Conservation (phyloP, 1,140 invertebrate genomes). For the Drosophila saltans region DNA sequence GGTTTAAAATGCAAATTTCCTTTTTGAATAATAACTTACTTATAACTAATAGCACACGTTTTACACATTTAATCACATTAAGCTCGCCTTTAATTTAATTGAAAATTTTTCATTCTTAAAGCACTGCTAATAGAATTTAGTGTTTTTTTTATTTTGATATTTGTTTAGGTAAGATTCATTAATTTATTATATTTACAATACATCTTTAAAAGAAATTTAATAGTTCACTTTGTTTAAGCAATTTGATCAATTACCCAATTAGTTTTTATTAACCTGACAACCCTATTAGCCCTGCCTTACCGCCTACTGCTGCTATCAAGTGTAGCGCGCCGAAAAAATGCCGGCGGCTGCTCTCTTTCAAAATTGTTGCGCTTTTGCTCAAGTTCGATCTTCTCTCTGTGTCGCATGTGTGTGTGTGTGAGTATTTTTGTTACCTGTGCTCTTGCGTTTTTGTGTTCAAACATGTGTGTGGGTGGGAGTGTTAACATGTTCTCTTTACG, state of each 20-base stretch:
- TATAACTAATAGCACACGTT: no score
- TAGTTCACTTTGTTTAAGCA: no score
- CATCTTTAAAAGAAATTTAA: no score
- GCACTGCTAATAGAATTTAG: no score
- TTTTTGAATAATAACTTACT: no score
- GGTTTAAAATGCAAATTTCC: not conserved
- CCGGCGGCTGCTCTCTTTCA: slow-evolving; percentile 23
- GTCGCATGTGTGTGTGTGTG: no score
- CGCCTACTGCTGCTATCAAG: slow-evolving; percentile 12
- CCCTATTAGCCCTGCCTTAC: not conserved
- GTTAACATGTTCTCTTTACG: not conserved
- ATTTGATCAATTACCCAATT: slow-evolving; percentile 1
- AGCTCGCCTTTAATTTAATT: no score
- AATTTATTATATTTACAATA: no score
- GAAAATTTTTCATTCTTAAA: no score
- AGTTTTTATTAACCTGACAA: slow-evolving; percentile 4
- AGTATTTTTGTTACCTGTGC: not conserved
- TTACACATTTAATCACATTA: no score
- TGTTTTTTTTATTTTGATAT: no score
- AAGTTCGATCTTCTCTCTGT: slow-evolving; percentile 4
- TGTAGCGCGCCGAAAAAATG: slow-evolving; percentile 45
- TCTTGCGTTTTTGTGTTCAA: not conserved
- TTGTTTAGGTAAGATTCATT: no score
- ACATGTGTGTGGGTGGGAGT: slow-evolving; percentile 18
- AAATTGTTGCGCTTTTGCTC: slow-evolving; percentile 48